Base-by-base conservation (phyloP, 2,888 invertebrate species). In the Antitype chi region DNA sequence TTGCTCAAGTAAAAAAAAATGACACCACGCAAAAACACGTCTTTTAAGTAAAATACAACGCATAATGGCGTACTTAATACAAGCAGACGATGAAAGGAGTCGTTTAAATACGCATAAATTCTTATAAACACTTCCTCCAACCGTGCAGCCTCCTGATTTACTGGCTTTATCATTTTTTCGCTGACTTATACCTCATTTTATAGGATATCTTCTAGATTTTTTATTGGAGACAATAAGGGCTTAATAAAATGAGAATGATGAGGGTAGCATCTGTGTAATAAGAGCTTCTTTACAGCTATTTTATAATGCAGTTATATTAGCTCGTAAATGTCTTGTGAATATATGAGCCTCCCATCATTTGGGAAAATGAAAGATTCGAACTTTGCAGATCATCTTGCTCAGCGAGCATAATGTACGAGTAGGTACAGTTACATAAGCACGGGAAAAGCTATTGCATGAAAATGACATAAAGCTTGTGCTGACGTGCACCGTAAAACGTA, bases 191-290 rank as follows among this genome's bases (percentile, higher is more conserved):
- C 70, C 59, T 74, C 92, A 92, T 93, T 91, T 95, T 95, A 95
- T 92, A 89, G 92, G 88, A 91, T 89, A 93, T 94, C 92, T 93
- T 91, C 92, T 92, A 92, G 92, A 93, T 92, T 94, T 78, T 95
- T 95, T 95, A 96, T 95, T 94, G 93, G 84, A 94, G 93, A 95
- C 95, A 95, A 95, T 96, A 95, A 94, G 93, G 93, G 89, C 82
- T 91, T 94, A 93, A 94, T 95, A 95, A 95, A 95, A 93, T 81
- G 85, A 84, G 88, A 91, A 93, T 93, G 89, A 93, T 92, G 93
- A 84, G 84, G 89, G 89, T 80, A 87, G 86, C 88, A 89, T 66
- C 85, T 84, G 83, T 71, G 70, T 78, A 53, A 81, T 76, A 76
- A 86, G 80, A 70, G 64, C 60, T 69, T 76, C 77, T 83, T 83